Evolutionary conservation across 1,140 invertebrate species (phyloP).

Genomic region (Elymnias hypermnestra): DNA sequence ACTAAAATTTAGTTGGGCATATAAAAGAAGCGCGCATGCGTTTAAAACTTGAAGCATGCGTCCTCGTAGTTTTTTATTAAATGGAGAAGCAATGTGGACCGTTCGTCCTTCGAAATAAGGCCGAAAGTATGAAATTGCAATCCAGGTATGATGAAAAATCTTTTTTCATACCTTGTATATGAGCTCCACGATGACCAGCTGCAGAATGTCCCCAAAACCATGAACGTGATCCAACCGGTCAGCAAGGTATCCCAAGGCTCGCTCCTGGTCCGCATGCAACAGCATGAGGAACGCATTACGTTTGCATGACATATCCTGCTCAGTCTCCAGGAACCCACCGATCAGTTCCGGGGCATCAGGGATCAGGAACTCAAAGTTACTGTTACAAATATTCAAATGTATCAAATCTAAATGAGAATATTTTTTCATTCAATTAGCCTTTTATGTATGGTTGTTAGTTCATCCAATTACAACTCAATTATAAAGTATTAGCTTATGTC

Average conservation of each 20-base stretch:
- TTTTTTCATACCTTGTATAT: constrained; percentile 96
- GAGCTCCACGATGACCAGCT: constrained; percentile 98
- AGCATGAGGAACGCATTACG: constrained; percentile 99
- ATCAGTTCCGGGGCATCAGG: constrained; percentile 99
- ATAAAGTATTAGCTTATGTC: too few relatives aligned
- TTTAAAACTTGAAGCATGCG: too few relatives aligned
- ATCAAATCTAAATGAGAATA: too few relatives aligned
- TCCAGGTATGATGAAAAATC: too few relatives aligned
- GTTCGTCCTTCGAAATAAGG: too few relatives aligned
- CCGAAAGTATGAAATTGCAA: too few relatives aligned
- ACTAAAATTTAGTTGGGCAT: too few relatives aligned
- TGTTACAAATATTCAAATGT: constrained; percentile 52
- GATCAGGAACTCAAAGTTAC: constrained; percentile 98
- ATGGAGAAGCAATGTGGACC: too few relatives aligned
- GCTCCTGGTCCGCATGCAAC: constrained; percentile 96
- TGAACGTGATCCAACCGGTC: constrained; percentile 96
- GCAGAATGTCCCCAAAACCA: constrained; percentile 97
- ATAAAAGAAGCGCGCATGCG: too few relatives aligned
- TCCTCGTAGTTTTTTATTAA: not conserved
- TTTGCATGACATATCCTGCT: constrained; percentile 99
- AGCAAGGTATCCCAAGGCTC: constrained; percentile 94
- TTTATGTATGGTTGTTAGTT: too few relatives aligned
- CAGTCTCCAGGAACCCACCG: constrained; percentile 94
- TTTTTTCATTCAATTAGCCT: too few relatives aligned
- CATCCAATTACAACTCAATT: too few relatives aligned